Percentiles rank a stretch among this genome's conserved stretches.
These are phyloP conservation scores for Paragorgia papillata DNA, from an alignment of 92 coral and sea anemone species.

Conservation along the genomic window DNA sequence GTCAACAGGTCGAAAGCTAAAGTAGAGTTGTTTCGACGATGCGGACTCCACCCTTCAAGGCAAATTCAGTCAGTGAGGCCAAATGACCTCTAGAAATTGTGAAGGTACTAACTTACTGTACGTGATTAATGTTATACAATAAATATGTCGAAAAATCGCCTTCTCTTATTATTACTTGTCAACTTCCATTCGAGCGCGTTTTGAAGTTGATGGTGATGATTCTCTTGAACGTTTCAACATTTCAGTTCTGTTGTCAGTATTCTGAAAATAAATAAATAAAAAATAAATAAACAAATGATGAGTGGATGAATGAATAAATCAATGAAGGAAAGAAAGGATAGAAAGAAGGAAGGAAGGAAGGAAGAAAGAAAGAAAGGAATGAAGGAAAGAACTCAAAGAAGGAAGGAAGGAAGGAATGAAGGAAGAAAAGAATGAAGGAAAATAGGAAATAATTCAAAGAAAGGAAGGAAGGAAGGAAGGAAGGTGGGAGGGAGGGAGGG, in stretches of 20 bases:
- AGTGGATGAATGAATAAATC: not conserved
- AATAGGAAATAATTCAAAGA: too few species aligned
- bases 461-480: too few species aligned
- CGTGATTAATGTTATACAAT: too few species aligned
- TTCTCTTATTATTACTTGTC: not conserved
- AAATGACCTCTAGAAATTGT: too few species aligned
- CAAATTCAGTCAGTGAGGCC: too few species aligned
- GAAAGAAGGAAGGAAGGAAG: not conserved
- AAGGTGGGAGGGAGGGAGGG: too few species aligned
- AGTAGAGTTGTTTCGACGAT: too few species aligned
- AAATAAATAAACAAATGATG: not conserved
- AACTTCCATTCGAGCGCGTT: constrained; percentile 7
- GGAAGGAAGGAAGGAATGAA: not conserved
- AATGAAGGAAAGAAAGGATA: not conserved
- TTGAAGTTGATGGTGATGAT: constrained; percentile 19
- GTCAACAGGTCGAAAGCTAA: too few species aligned
- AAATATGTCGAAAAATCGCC: not conserved
- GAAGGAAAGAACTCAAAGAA: not conserved
- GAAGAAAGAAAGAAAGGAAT: not conserved
- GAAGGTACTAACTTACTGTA: too few species aligned
- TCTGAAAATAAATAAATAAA: too few species aligned
- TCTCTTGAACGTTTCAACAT: constrained; percentile 8
- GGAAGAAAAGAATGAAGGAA: not conserved
- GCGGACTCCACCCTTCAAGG: too few species aligned
- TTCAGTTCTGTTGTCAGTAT: constrained; percentile 21